Conservation (phyloP, 2,113 vertebrate species). For the Petaurus breviceps region DNA sequence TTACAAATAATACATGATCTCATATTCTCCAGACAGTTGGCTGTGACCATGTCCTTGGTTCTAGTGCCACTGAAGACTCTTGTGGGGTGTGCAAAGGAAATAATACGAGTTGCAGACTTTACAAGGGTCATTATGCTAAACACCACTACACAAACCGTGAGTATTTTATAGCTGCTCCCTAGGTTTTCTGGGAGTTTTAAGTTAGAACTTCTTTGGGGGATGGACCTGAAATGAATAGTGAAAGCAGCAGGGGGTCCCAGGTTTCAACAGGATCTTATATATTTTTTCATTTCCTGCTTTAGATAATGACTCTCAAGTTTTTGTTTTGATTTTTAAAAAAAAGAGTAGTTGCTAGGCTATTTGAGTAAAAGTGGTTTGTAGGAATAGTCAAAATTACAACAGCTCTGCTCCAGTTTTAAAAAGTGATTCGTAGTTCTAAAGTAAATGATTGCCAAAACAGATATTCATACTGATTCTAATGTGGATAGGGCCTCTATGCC, state of each 20-base stretch:
- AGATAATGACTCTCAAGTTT: not conserved
- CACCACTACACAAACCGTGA: constrained; percentile 88
- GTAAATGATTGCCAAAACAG: not conserved
- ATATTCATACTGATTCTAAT: not conserved
- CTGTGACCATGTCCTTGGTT: constrained; percentile 90
- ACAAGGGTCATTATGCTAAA: constrained; percentile 88
- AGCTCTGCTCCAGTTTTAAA: not conserved
- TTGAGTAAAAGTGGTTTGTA: not conserved
- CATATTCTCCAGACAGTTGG: constrained; percentile 86
- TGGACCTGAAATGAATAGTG: not conserved
- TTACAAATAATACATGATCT: constrained; percentile 18
- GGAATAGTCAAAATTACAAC: not conserved
- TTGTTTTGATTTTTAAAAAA: not conserved
- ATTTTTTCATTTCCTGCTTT: not conserved
- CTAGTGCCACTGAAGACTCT: constrained; percentile 85
- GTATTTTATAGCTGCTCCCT: constrained; percentile 13
- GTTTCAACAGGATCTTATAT: not conserved
- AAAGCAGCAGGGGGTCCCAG: not conserved
- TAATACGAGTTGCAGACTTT: constrained; percentile 89
- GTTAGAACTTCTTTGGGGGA: no score
- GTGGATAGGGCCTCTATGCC: not conserved
- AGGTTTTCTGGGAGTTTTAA: rapidly evolving
- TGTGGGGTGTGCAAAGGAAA: constrained; percentile 92
- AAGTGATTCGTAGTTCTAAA: not conserved
- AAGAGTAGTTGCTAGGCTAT: not conserved